These are phyloP conservation scores for Drosophila ananassae DNA, from an alignment of 1,140 invertebrate species.

Conservation along the genomic window DNA sequence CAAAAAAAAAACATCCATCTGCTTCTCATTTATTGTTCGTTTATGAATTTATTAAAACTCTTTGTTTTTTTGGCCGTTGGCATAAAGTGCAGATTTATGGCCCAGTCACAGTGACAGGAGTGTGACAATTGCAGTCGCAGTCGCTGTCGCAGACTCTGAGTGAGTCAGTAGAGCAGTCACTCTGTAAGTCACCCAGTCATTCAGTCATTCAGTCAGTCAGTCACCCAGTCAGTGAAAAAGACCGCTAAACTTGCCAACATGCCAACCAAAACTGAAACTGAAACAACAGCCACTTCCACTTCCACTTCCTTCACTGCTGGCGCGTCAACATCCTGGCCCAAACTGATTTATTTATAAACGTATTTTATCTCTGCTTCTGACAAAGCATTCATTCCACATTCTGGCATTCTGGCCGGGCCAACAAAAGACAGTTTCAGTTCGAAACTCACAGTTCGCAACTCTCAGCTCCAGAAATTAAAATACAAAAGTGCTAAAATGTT, in stretches of 20 bases:
- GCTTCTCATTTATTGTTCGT: conserved; percentile 16
- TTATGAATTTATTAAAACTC: conserved; percentile 20
- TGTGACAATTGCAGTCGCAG: conserved; percentile 59
- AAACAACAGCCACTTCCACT: conserved; percentile 10
- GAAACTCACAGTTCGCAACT: too few species aligned
- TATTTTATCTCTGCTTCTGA: conserved; percentile 69
- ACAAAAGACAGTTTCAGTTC: conserved; percentile 43
- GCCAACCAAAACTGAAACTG: conserved; percentile 22
- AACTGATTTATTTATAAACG: conserved; percentile 81
- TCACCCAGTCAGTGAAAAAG: conserved; percentile 15
- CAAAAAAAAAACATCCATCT: not conserved
- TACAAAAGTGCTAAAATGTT: conserved; percentile 71
- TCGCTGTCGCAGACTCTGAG: conserved; percentile 34
- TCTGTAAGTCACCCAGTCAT: conserved; percentile 18
- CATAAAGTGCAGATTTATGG: conserved; percentile 35
- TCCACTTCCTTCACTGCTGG: conserved; percentile 43
- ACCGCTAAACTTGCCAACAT: conserved; percentile 44
- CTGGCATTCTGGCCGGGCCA: conserved; percentile 47
- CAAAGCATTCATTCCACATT: conserved; percentile 56
- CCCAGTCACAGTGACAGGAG: conserved; percentile 43
- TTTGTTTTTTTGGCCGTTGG: conserved; percentile 3
- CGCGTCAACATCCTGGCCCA: conserved; percentile 54
- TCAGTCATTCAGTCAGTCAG: conserved; percentile 13
- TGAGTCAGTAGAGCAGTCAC: conserved; percentile 40
- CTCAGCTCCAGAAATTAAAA: conserved; percentile 48